phyloP scores from a whole-genome alignment of 2,113 vertebrate genomes.

The Rattus rattus region DNA sequence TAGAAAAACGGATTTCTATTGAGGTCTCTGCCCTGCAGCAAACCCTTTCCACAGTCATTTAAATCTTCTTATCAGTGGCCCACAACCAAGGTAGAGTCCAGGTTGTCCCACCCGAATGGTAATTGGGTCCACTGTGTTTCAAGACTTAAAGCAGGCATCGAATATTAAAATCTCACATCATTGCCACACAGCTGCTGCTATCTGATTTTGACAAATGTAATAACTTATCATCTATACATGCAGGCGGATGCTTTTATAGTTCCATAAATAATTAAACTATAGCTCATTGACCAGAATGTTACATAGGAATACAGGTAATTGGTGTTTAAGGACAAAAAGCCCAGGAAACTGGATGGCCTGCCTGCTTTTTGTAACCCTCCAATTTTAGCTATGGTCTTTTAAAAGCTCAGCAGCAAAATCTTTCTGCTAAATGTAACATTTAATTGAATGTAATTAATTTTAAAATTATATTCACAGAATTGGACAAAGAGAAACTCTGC shows the following conservation, averaged over 20 bases:
- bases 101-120: constrained; percentile 64
- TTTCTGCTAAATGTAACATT: constrained; percentile 63
- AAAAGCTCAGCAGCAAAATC: constrained; percentile 40
- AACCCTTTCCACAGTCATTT: constrained; percentile 84
- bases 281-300: constrained; percentile 73
- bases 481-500: constrained; percentile 59
- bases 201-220: constrained; percentile 79
- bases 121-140: constrained; percentile 46
- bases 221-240: constrained; percentile 72
- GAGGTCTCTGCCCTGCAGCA: constrained; percentile 79
- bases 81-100: constrained; percentile 78
- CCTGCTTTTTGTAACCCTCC: constrained; percentile 59
- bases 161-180: constrained; percentile 77
- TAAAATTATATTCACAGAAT: constrained; percentile 52
- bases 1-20: constrained; percentile 83
- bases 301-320: constrained; percentile 66
- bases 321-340: constrained; percentile 69
- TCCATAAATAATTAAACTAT: constrained; percentile 81
- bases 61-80: constrained; percentile 86
- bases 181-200: constrained; percentile 73
- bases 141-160: constrained; percentile 61
- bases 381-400: constrained; percentile 54
- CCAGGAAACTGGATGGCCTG: neutral
- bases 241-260: constrained; percentile 77
- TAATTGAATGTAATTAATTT: constrained; percentile 66